Evolutionary conservation across 2,888 invertebrate genomes (phyloP), one percentile per base, ranked within the genome.

Genomic region (Bedellia somnulentella): DNA sequence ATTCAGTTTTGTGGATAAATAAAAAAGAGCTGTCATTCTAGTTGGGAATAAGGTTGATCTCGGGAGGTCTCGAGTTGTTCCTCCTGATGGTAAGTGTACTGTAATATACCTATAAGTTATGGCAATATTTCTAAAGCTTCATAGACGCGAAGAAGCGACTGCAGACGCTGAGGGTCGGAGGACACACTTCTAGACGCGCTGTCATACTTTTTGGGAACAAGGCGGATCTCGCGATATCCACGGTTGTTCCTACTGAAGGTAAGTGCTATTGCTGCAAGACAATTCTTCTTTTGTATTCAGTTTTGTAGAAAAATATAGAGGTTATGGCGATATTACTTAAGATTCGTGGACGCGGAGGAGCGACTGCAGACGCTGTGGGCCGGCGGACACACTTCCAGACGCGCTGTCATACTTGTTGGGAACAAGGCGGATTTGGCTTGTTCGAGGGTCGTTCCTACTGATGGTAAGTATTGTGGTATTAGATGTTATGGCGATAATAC

Each of bases 21-120:
- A n/a, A n/a, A 81, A 89, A 29, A 82, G 87, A 42, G 93, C 94
- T 2, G 89, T 94, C 41, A 95, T 97, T 43, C 80, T 97, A 8
- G 95, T 95, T 3, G 93, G 91, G 9, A 96, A 96, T 62, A 97
- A 97, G 70, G 90, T 90, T 5, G 96, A 97, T 66, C 79, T 96
- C 40, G 95, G 90, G 13, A 76, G 96, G 36, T 88, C 91, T 27
- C 81, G 94, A 41, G 82, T 83, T 33, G 86, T 96, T 34, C 80
- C 89, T 31, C 87, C 87, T 22, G 93, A 95, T 78, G 95, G 96
- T 95, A 60, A 80, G 80, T 56, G 34, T 12, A 14, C n/a, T n/a
- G n/a, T n/a, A n/a, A n/a, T n/a, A n/a, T n/a, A n/a, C n/a, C n/a
- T n/a, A n/a, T n/a, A n/a, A n/a, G n/a, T n/a, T n/a, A n/a, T n/a